Evolutionary conservation across 2,113 vertebrate genomes (phyloP).

Genomic region (Apteryx mantelli): DNA sequence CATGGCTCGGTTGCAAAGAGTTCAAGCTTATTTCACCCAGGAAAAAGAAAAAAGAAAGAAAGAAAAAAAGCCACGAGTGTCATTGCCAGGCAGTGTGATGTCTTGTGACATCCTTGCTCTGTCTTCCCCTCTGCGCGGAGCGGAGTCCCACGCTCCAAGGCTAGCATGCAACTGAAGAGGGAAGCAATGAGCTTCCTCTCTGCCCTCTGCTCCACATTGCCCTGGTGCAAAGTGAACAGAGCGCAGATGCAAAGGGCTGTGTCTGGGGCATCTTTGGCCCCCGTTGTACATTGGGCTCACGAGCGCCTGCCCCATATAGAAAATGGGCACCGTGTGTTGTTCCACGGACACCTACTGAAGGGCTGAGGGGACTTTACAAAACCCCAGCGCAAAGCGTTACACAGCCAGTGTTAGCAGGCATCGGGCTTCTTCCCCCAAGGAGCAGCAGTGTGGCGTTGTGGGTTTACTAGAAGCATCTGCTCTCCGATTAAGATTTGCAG

Average conservation of each 20-base stretch:
- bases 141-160: accelerated
- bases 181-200: not conserved
- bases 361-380: not conserved
- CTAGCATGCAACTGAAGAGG: not conserved
- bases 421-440: not conserved
- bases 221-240: not conserved
- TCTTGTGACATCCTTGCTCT: not conserved
- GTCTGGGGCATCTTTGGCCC: not conserved
- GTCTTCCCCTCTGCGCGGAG: not conserved
- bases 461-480: slow-evolving; percentile 7
- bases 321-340: not conserved
- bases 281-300: not conserved
- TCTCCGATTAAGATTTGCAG: slow-evolving; percentile 46
- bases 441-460: not conserved
- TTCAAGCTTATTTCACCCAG: not conserved
- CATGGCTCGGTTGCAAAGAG: not conserved
- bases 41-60: accelerated
- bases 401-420: not conserved
- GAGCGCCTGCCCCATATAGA: not conserved
- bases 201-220: not conserved
- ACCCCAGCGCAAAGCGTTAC: not conserved
- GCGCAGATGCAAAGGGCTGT: not conserved
- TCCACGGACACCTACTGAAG: not conserved
- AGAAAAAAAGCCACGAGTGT: not conserved
- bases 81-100: not conserved